Base-by-base conservation (phyloP, 2,113 vertebrate species). In the Siniperca chuatsi region DNA sequence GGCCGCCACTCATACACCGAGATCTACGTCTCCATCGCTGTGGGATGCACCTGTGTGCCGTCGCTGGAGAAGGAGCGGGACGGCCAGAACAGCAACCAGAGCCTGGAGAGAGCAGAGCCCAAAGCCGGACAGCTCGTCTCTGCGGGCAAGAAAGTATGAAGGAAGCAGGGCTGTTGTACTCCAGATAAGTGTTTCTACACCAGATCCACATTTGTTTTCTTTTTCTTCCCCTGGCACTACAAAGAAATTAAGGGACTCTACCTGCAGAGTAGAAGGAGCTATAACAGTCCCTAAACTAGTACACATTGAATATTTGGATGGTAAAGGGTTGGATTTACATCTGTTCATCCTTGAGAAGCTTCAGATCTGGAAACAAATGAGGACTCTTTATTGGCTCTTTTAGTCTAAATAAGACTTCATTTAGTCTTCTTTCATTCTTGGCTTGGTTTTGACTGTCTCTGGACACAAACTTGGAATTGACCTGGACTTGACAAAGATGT, bases 21-120 rank as follows among this genome's bases (percentile, higher is more conserved):
- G 91, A 94, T 96, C 78, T 99, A 99, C 0, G 93, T 98, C 67
- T 97, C 97, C 7, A 86, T 99, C 25, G 94, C 98, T 0, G 97
- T 99, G 89, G 98, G 98, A 1, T 99, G 98, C 95, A 99, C 98
- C 4, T 99, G 98, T 6, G 95, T 98, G 6, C 97, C 97, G 0
- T 91, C 94, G 82, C 87, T 82, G 6, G 91, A 94, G 72, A 93
- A 93, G 67, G 94, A 96, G 0, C 76, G 90, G 23, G 92, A 93
- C 1, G 87, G 91, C 10, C 95, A 85, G 25, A 90, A 64, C 0
- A 58, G 74, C 48, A 97, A 96, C 75, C 96, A 96, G 92, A 97
- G 95, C 82, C 86, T 95, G 60, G 93, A 96, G 58, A 95, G 95
- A 82, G 89, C 87, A 37, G 92, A 84, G 16, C 76, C 92, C 60